Conservation (phyloP, 2,888 invertebrate genomes). For the Phaedon cochleariae region DNA sequence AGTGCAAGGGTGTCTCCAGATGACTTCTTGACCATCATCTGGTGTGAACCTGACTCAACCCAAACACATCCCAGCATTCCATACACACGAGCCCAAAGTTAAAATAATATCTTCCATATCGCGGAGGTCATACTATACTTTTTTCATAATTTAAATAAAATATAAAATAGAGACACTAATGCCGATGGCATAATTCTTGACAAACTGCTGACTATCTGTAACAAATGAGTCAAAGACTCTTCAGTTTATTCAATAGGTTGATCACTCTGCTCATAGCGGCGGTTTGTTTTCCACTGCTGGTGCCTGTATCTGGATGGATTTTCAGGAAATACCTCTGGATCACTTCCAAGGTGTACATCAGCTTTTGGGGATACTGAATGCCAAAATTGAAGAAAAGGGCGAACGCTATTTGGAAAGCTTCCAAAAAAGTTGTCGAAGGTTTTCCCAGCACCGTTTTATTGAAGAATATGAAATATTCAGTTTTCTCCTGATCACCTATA, state of each 20-base stretch:
- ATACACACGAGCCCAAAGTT: no score
- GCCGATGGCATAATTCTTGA: no score
- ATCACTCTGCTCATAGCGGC: conserved; percentile 22
- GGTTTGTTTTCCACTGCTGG: conserved; percentile 20
- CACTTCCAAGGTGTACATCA: conserved; percentile 28
- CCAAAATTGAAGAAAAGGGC: conserved; percentile 32
- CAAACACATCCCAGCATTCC: no score
- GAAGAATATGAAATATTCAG: background rate
- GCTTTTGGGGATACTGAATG: conserved; percentile 26
- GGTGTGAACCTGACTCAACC: no score
- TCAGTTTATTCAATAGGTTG: conserved; percentile 18
- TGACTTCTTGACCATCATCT: no score
- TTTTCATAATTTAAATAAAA: no score
- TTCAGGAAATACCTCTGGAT: conserved; percentile 34
- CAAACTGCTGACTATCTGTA: no score
- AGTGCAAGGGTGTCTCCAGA: no score
- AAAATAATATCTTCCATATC: no score
- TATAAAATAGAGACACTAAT: no score
- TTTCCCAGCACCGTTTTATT: background rate
- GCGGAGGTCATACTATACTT: no score
- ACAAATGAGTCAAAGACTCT: background rate
- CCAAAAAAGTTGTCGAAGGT: conserved; percentile 12
- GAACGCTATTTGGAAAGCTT: conserved; percentile 22
- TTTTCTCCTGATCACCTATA: no score
- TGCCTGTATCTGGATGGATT: conserved; percentile 35